A percentile compares a stretch with the other conserved stretches of the same genome.
phyloP scores from a whole-genome alignment of 2,797 vertebrate genomes.

The Galago senegalensis region DNA sequence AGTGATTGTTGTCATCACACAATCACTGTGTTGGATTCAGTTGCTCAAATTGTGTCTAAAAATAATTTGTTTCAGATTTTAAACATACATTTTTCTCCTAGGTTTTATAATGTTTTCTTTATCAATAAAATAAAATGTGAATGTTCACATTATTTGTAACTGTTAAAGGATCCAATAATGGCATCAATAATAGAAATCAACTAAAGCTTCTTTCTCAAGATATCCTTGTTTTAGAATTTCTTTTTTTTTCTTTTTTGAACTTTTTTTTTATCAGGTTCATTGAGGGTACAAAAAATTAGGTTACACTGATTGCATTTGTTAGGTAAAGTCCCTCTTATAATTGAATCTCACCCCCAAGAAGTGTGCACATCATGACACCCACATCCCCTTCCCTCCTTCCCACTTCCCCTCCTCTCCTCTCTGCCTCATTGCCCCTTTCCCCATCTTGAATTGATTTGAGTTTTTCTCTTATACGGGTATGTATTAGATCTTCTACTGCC shows the following conservation, averaged over 20 bases:
- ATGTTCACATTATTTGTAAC: background rate
- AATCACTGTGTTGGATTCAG: background rate
- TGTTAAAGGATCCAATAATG: background rate
- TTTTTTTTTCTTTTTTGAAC: background rate
- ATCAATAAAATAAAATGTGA: background rate
- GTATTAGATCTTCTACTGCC: too few relatives aligned
- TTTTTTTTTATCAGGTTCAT: too few relatives aligned
- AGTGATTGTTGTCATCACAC: background rate
- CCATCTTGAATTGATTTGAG: too few relatives aligned
- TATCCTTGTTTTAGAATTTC: background rate
- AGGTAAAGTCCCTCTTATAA: too few relatives aligned
- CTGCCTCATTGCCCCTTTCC: too few relatives aligned
- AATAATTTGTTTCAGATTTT: conserved; percentile 15
- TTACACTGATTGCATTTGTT: too few relatives aligned
- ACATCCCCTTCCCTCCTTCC: too few relatives aligned
- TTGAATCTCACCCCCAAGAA: too few relatives aligned
- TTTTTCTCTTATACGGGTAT: too few relatives aligned
- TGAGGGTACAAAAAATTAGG: too few relatives aligned
- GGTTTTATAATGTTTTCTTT: background rate
- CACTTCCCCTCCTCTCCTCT: too few relatives aligned
- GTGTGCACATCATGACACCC: too few relatives aligned
- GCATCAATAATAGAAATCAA: background rate
- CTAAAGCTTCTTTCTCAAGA: background rate
- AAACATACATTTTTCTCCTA: background rate
- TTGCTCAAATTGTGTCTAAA: background rate